Evolutionary conservation across 2,888 invertebrate genomes (phyloP), one percentile per base, ranked within the genome.

Genomic region (Drosophila nigricruria): DNA sequence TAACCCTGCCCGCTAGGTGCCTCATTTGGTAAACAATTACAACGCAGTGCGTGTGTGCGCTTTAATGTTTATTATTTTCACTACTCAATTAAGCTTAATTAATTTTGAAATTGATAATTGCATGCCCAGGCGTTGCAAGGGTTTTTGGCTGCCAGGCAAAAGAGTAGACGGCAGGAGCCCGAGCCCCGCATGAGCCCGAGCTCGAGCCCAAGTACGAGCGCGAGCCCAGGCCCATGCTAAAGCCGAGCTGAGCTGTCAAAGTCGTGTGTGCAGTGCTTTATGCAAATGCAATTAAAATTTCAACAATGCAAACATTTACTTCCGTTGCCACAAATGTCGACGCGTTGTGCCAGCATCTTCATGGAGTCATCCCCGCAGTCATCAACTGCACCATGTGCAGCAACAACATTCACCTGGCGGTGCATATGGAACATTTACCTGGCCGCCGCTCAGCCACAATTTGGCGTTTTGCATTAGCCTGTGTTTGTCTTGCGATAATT

Each of bases 261-360:
- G 70, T 30, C 43, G 70, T 47, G 42, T 71, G 59, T 81, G 77
- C 62, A 42, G 66, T 63, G 80, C 79, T 88, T 87, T 90, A 90
- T 89, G 90, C 83, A 90, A 89, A 90, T 89, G 90, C 89, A 89
- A 89, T 89, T 89, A 89, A 89, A 89, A 89, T 90, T 90, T 89
- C 82, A 90, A 90, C 89, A 89, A 89, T 86, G 89, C 90, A 82
- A 89, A 89, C 90, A 89, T 90, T 89, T 90, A 89, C 90, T 81
- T 89, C 89, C 90, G 90, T 88, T 88, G 88, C 84, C 88, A 84
- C 87, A 79, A 89, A 87, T 85, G 85, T 84, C 70, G 78, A 73
- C 53, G 73, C 57, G 66, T 61, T 58, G 65, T 52, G 57, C 65
- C 62, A 60, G 70, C 76, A 77, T 82, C 77, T 74, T 82, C 71